Percentiles rank a stretch among this genome's conserved stretches.
These are phyloP conservation scores for Sus scrofa DNA, from an alignment of 2,113 vertebrate genomes.

Conservation along the genomic window DNA sequence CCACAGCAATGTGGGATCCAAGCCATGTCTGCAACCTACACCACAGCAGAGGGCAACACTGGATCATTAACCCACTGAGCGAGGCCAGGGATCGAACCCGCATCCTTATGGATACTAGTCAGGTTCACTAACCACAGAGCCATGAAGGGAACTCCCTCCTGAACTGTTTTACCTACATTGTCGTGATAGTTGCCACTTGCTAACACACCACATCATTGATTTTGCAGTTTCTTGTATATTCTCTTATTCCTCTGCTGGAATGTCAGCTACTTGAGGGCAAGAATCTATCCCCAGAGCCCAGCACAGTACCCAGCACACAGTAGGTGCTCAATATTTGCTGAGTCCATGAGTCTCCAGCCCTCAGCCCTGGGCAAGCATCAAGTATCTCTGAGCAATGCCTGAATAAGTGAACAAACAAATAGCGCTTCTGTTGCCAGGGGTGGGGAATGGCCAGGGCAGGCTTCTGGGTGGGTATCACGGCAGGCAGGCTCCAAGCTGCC, in stretches of 20 bases:
- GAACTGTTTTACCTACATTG: not conserved
- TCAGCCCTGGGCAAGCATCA: not conserved
- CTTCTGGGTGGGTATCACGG: not conserved
- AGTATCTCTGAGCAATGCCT: not conserved
- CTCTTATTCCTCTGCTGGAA: not conserved
- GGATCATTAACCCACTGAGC: no score
- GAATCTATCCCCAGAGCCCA: not conserved
- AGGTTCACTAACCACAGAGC: no score
- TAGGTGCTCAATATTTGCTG: not conserved
- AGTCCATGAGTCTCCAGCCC: not conserved
- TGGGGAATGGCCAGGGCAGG: not conserved
- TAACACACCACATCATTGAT: not conserved
- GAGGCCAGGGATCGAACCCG: no score
- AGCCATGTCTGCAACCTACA: no score
- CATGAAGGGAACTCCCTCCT: no score
- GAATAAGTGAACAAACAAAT: not conserved
- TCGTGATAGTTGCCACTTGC: not conserved
- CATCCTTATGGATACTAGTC: no score
- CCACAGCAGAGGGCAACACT: no score
- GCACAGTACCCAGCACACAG: not conserved
- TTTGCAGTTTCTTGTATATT: not conserved
- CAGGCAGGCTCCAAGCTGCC: not conserved
- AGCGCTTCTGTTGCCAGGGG: not conserved
- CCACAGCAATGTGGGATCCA: no score
- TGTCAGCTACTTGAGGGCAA: not conserved